phyloP scores from a whole-genome alignment of 2,113 vertebrate genomes.

The Colossoma macropomum region DNA sequence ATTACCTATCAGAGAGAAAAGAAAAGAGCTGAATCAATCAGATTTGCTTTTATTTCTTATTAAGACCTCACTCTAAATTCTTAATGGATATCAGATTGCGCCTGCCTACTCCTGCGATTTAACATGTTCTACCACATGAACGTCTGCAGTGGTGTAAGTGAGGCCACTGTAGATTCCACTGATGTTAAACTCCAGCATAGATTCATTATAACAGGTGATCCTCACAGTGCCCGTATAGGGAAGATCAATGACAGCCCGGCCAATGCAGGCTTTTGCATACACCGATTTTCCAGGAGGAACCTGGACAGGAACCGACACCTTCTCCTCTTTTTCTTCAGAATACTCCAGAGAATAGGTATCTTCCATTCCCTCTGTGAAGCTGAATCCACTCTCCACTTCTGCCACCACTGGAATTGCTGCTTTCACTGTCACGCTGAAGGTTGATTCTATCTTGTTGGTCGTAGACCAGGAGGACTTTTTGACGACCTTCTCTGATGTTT shows the following conservation, averaged over 20 bases:
- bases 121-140: background rate
- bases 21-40: too few relatives aligned
- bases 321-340: constrained; percentile 14
- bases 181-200: constrained; percentile 12
- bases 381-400: background rate
- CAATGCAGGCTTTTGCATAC: constrained; percentile 32
- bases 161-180: constrained; percentile 39
- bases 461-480: constrained; percentile 43
- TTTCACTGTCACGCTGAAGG: constrained; percentile 23
- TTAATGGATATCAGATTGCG: too few relatives aligned
- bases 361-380: background rate
- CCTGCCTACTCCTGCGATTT: too few relatives aligned
- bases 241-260: constrained; percentile 39
- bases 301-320: background rate
- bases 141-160: background rate
- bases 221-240: constrained; percentile 42
- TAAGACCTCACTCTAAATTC: too few relatives aligned
- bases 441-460: background rate
- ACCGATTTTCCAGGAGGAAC: constrained; percentile 40
- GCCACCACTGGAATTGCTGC: constrained; percentile 37
- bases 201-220: constrained; percentile 39
- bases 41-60: too few relatives aligned
- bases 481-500: constrained; percentile 9
- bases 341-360: background rate
- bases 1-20: too few relatives aligned